Evolutionary conservation across 2,888 invertebrate genomes (phyloP).

Genomic region (Metalampra italica): DNA sequence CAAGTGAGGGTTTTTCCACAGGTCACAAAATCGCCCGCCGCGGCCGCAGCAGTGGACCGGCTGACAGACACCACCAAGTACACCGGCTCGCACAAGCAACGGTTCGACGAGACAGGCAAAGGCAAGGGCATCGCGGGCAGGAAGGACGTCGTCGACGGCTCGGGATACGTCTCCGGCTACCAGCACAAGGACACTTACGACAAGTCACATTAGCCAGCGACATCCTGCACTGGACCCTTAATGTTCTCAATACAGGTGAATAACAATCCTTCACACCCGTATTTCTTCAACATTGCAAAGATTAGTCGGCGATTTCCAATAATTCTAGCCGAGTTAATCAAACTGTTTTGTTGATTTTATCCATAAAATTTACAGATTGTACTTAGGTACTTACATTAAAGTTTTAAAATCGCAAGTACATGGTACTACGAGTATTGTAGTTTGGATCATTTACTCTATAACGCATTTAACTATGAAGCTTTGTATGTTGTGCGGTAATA

Average conservation of each 20-base stretch:
- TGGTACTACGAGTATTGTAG: constrained; percentile 20
- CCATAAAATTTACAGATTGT: neutral
- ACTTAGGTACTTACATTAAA: neutral
- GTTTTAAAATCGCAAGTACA: constrained; percentile 4
- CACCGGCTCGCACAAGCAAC: constrained; percentile 91
- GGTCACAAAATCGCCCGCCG: constrained; percentile 66
- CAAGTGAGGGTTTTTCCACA: constrained; percentile 19
- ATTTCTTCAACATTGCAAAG: neutral
- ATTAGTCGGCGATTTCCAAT: no score
- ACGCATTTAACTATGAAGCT: constrained; percentile 10
- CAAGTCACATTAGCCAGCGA: constrained; percentile 68
- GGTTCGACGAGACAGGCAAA: constrained; percentile 90
- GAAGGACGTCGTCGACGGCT: constrained; percentile 84
- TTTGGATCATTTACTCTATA: constrained; percentile 15
- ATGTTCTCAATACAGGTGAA: neutral
- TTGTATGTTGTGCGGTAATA: constrained; percentile 25
- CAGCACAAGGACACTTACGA: constrained; percentile 89
- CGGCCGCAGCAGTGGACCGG: constrained; percentile 82
- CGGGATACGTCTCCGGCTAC: constrained; percentile 91
- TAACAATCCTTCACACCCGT: no score
- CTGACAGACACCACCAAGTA: constrained; percentile 92
- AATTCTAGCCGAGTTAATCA: no score
- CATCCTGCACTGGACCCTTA: neutral
- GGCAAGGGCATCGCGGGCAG: constrained; percentile 92
- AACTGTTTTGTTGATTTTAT: neutral